Conservation (phyloP, 2,797 vertebrate species). For the Cheirogaleus major region DNA sequence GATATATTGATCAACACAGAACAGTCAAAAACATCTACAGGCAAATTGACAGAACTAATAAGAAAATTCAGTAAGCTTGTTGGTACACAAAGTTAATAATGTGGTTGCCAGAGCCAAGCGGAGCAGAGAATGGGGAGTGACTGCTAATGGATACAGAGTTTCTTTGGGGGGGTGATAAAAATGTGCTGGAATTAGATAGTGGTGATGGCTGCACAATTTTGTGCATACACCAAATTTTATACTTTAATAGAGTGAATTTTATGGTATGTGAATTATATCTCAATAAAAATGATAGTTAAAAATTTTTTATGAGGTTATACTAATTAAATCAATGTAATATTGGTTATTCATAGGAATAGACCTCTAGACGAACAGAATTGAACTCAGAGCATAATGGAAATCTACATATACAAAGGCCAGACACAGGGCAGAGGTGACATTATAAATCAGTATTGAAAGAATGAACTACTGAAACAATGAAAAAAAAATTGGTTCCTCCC, state of each 20-base stretch:
- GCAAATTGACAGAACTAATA: neutral
- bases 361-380: neutral
- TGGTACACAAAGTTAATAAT: neutral
- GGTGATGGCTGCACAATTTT: neutral
- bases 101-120: neutral
- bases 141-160: neutral
- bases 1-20: neutral
- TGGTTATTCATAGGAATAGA: neutral
- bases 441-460: neutral
- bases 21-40: neutral
- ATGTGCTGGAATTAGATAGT: neutral
- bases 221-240: neutral
- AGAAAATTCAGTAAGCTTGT: neutral
- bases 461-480: neutral
- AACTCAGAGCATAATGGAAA: neutral
- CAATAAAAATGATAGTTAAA: neutral
- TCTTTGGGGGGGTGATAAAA: neutral
- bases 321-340: neutral
- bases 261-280: neutral
- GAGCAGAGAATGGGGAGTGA: neutral
- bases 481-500: neutral
- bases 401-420: neutral
- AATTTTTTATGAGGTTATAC: neutral
- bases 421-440: neutral
- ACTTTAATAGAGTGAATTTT: neutral